These are phyloP conservation scores for Hydrolagus colliei DNA, from an alignment of 2,797 vertebrate genomes.

Conservation along the genomic window DNA sequence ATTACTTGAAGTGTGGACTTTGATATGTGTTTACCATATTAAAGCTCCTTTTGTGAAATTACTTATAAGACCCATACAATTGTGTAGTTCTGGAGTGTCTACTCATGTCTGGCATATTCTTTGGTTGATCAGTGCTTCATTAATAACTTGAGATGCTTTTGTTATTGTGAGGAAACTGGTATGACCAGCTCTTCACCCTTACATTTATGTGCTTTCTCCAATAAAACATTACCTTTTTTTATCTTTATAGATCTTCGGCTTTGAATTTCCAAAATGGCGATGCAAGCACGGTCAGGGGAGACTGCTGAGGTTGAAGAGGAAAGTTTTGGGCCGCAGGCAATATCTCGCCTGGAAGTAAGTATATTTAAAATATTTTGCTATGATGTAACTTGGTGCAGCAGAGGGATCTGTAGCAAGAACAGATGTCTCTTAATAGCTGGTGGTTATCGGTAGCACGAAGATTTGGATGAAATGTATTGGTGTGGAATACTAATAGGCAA, in stretches of 20 bases:
- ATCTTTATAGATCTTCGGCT: not conserved
- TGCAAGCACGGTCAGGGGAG: conserved; percentile 62
- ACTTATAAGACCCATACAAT: too few species aligned
- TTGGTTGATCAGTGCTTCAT: too few species aligned
- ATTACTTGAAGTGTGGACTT: too few species aligned
- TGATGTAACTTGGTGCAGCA: conserved; percentile 9
- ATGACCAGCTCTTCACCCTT: too few species aligned
- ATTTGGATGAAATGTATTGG: not conserved
- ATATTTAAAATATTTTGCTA: not conserved
- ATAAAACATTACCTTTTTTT: not conserved
- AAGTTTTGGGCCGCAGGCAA: conserved; percentile 79
- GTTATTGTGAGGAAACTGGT: too few species aligned
- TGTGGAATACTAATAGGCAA: not conserved
- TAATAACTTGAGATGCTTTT: too few species aligned
- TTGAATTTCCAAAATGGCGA: conserved; percentile 61
- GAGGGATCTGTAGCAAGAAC: not conserved
- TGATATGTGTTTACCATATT: too few species aligned
- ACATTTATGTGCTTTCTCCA: too few species aligned
- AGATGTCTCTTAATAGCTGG: not conserved
- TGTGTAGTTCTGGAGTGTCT: too few species aligned
- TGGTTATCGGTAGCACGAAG: not conserved
- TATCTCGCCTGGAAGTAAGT: conserved; percentile 75
- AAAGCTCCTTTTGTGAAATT: too few species aligned
- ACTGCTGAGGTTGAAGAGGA: conserved; percentile 72
- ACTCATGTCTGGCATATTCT: too few species aligned